Conservation (phyloP, 2,888 invertebrate genomes). For the Nebria brevicollis region DNA sequence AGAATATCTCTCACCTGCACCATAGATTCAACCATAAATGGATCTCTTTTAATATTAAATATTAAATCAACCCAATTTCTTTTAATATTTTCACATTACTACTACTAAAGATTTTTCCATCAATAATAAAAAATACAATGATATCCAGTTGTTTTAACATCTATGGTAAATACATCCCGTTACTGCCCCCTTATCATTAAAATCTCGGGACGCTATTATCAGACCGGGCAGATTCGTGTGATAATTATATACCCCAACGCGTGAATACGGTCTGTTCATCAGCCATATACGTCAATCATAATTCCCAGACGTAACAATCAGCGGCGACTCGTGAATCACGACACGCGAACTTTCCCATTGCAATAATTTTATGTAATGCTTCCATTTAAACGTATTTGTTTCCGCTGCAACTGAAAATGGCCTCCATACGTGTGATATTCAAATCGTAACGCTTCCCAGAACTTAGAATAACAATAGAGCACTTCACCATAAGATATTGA, state of each 20-base stretch:
- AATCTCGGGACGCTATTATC: constrained; percentile 7
- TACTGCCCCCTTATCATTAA: constrained; percentile 4
- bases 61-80: background rate
- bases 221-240: constrained; percentile 13
- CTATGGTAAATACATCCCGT: background rate
- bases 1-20: background rate
- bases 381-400: background rate
- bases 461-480: too few relatives aligned
- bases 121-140: too few relatives aligned
- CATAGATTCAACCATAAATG: background rate
- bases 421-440: too few relatives aligned
- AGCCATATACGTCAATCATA: constrained; percentile 13
- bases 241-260: constrained; percentile 14
- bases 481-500: too few relatives aligned
- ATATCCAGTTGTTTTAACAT: background rate
- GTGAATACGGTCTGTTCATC: constrained; percentile 9
- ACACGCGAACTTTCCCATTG: background rate
- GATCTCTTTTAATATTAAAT: background rate
- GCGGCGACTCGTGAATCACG: constrained; percentile 1
- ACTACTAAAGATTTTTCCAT: too few relatives aligned
- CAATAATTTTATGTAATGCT: background rate
- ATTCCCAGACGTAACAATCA: background rate
- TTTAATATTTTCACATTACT: background rate
- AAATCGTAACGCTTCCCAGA: too few relatives aligned
- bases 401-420: background rate